These are phyloP conservation scores for Gulo gulo DNA, from an alignment of 2,113 vertebrate genomes.

Conservation along the genomic window DNA sequence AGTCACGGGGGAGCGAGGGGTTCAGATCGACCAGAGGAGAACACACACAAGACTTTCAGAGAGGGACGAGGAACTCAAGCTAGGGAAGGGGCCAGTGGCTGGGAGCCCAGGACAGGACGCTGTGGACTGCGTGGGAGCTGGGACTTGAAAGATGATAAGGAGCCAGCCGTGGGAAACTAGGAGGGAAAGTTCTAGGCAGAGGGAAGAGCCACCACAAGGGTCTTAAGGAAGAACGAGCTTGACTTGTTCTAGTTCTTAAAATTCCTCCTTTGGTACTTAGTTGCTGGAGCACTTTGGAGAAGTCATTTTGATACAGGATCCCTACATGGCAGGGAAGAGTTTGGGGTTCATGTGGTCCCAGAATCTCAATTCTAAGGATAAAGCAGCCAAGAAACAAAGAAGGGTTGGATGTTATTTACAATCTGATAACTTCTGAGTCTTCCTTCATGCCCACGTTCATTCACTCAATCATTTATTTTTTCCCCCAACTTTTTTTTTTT, in stretches of 20 bases:
- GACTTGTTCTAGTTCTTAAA: not conserved
- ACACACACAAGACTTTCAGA: not conserved
- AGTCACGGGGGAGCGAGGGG: rapidly evolving
- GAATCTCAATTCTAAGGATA: not conserved
- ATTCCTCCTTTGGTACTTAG: not conserved
- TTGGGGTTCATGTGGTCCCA: not conserved
- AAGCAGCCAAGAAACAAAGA: not conserved
- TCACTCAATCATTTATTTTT: not conserved
- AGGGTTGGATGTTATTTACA: not conserved
- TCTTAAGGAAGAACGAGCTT: not conserved
- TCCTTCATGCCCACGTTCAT: not conserved
- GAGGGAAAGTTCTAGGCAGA: not conserved
- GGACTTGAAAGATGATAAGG: not conserved
- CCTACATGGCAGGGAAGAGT: not conserved
- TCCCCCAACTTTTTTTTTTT: not conserved
- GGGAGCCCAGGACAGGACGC: rapidly evolving
- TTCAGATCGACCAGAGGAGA: not conserved
- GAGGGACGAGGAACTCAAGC: not conserved
- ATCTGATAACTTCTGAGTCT: not conserved
- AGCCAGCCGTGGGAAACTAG: rapidly evolving
- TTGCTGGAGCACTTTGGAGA: not conserved
- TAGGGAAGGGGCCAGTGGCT: too few relatives aligned
- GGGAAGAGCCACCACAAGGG: not conserved
- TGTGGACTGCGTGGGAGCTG: not conserved
- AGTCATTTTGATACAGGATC: not conserved